phyloP scores from a whole-genome alignment of 2,113 vertebrate species.

The Gallinago undulata region DNA sequence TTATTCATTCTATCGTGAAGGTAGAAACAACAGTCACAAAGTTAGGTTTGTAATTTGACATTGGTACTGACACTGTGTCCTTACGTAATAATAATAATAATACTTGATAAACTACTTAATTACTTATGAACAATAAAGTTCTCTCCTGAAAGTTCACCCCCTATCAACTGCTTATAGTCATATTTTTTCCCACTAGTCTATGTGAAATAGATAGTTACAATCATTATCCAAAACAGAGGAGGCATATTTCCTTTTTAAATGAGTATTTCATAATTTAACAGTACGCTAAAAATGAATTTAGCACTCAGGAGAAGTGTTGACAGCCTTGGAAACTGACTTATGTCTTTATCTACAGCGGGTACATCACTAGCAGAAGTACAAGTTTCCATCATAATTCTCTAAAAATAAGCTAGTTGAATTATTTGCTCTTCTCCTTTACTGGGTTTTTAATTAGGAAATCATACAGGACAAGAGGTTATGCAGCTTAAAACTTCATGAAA shows the following conservation, averaged over 20 bases:
- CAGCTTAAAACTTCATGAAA: background rate
- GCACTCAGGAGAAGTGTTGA: constrained; percentile 15
- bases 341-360: background rate
- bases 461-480: background rate
- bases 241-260: constrained; percentile 22
- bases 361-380: background rate
- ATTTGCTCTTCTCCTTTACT: background rate
- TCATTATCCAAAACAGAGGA: background rate
- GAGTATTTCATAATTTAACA: constrained; percentile 23
- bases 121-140: background rate
- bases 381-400: background rate
- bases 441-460: background rate
- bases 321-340: constrained; percentile 23
- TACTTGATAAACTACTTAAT: background rate
- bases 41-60: background rate
- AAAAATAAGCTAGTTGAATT: background rate
- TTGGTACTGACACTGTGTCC: background rate
- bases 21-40: background rate
- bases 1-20: background rate
- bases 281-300: constrained; percentile 20
- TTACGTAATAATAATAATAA: background rate
- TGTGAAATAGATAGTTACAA: background rate
- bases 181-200: background rate
- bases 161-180: background rate
- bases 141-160: background rate